Evolutionary conservation across 1,140 invertebrate genomes (phyloP), one percentile per base, ranked within the genome.

Genomic region (Nylanderia fulva): DNA sequence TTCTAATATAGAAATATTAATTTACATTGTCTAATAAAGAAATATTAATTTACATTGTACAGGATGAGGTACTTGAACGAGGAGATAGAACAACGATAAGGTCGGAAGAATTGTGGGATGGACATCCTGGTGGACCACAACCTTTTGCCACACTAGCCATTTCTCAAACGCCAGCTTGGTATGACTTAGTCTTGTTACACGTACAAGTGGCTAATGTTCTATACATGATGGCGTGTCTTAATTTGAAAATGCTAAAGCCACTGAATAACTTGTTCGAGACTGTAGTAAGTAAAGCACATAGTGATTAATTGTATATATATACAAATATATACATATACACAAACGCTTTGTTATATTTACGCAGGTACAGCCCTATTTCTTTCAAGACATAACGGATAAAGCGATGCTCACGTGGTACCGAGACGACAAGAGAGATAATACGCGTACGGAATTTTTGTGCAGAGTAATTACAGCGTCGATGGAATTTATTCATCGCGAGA

Each of bases 171-270:
- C 94, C 95, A 29, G 96, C 97, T 11, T 98, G 98, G 93, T 96
- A 96, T 84, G 96, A 97, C 86, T 95, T 98, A 76, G 92, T 99
- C 3, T 96, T 97, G 86, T 95, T 98, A 82, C 98, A 98, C 92
- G 96, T 96, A 85, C 97, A 98, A 93, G 94, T 99, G 11, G 96
- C 96, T 11, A 95, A 96, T 66, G 96, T 97, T 1, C 94, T 99
- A 60, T 96, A 97, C 84, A 97, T 98, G 92, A 96, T 98, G 82
- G 96, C 97, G 13, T 95, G 96, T 64, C 98, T 99, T 90, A 96
- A 96, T 87, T 92, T 99, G 45, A 98, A 97, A 92, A 94, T 96
- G 82, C 93, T 96, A 39, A 98, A 97, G 92, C 96, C 98, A 39
- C 92, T 98, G 86, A 95, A 96, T 92, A 96, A 96, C 87, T 94